These are phyloP conservation scores for Cenopis cana DNA, from an alignment of 2,888 invertebrate species.

Conservation along the genomic window DNA sequence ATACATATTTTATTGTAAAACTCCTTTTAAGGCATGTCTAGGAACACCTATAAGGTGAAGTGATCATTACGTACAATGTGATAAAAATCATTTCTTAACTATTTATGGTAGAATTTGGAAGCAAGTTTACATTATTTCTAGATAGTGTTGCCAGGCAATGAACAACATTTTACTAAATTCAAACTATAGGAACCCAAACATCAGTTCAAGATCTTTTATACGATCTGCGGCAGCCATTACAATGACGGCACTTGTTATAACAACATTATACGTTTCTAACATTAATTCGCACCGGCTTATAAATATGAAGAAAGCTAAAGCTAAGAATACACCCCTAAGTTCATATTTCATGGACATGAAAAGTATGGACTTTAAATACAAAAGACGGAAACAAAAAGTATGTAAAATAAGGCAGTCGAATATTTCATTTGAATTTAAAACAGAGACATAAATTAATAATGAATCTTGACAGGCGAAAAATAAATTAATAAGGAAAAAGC, in stretches of 20 bases:
- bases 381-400: conserved; percentile 26
- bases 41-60: conserved; percentile 22
- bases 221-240: conserved; percentile 51
- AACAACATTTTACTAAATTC: conserved; percentile 67
- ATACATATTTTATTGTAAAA: conserved; percentile 43
- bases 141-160: conserved; percentile 58
- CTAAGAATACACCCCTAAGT: conserved; percentile 38
- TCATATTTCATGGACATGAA: conserved; percentile 33
- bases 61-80: conserved; percentile 13
- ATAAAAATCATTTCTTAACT: not conserved
- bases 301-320: conserved; percentile 33
- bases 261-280: conserved; percentile 23
- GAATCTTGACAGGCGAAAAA: conserved; percentile 55
- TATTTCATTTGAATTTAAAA: conserved; percentile 51
- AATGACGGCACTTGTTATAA: conserved; percentile 34
- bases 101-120: conserved; percentile 50
- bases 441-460: conserved; percentile 53
- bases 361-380: conserved; percentile 21
- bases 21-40: conserved; percentile 33
- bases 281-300: conserved; percentile 39
- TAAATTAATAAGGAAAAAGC: conserved; percentile 47
- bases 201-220: conserved; percentile 76
- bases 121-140: conserved; percentile 54
- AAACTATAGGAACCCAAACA: conserved; percentile 79
- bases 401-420: conserved; percentile 25